A percentile compares a stretch with the other conserved stretches of the same genome.
Conservation (phyloP, 2,888 invertebrate genomes). For the Coecobrya sp. region DNA sequence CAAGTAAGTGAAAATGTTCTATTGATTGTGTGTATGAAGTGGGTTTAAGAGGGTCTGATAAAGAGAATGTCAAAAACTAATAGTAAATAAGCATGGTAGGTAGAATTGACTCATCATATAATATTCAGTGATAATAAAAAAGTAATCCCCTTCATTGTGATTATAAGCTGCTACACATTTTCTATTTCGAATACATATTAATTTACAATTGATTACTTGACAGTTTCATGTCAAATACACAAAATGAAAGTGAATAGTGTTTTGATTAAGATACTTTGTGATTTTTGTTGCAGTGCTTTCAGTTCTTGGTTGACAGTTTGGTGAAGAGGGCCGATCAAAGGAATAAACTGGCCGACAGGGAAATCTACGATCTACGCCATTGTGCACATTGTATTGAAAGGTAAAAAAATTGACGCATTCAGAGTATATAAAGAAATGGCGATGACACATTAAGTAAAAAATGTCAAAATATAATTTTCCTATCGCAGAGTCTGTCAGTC, state of each 20-base stretch:
- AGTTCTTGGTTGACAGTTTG: slow-evolving; percentile 83
- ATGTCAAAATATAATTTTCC: too few species aligned
- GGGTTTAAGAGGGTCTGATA: too few species aligned
- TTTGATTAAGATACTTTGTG: slow-evolving; percentile 50
- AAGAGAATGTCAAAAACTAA: too few species aligned
- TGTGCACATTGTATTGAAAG: slow-evolving; percentile 85
- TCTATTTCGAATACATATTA: not conserved
- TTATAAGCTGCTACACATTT: not conserved
- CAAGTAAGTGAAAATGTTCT: slow-evolving; percentile 78
- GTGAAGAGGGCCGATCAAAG: slow-evolving; percentile 83
- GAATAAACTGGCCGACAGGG: slow-evolving; percentile 84
- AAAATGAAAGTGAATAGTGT: slow-evolving; percentile 54
- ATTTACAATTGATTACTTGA: slow-evolving; percentile 22
- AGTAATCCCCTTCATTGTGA: too few species aligned
- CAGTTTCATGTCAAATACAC: slow-evolving; percentile 58
- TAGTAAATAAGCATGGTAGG: too few species aligned
- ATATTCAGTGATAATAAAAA: not conserved
- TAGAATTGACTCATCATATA: too few species aligned
- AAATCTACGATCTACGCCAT: slow-evolving; percentile 84
- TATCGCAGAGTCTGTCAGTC: slow-evolving; percentile 85
- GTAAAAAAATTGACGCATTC: slow-evolving; percentile 66
- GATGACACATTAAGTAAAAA: not conserved
- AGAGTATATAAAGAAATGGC: not conserved
- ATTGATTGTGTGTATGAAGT: not conserved
- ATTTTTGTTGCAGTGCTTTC: slow-evolving; percentile 83